A percentile compares a stretch with the other conserved stretches of the same genome.
These are phyloP conservation scores for Diorhabda carinulata DNA, from an alignment of 1,140 invertebrate genomes.

Conservation along the genomic window DNA sequence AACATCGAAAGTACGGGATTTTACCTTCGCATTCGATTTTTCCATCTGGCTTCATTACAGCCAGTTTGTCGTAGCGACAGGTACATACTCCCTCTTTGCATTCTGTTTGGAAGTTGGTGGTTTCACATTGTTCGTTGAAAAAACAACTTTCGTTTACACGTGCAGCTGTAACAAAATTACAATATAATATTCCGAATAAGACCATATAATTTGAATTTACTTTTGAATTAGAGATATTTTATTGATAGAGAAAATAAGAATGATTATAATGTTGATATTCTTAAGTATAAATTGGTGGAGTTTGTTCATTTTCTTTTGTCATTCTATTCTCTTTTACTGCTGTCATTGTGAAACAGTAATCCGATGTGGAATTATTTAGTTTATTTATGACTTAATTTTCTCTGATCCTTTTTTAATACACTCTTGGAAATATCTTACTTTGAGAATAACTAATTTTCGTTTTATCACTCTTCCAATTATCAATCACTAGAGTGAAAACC, in stretches of 20 bases:
- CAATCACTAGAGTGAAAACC: too few relatives aligned
- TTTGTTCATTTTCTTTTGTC: too few relatives aligned
- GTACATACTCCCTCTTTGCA: conserved; percentile 71
- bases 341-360: too few relatives aligned
- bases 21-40: conserved; percentile 67
- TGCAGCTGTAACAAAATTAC: conserved; percentile 59
- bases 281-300: too few relatives aligned
- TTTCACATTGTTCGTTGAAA: conserved; percentile 79
- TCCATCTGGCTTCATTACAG: conserved; percentile 62
- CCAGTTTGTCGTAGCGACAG: conserved; percentile 72
- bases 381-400: too few relatives aligned
- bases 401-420: too few relatives aligned
- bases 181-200: neutral
- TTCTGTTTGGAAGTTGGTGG: conserved; percentile 63
- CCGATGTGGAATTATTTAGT: too few relatives aligned
- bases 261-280: neutral
- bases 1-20: conserved; percentile 20
- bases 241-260: neutral
- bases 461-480: too few relatives aligned
- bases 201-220: neutral
- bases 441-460: too few relatives aligned
- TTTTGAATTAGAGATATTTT: neutral
- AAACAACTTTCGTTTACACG: conserved; percentile 74
- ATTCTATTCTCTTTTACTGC: too few relatives aligned
- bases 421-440: too few relatives aligned